phyloP scores from a whole-genome alignment of 2,113 vertebrate genomes.

The Marmota monax region DNA sequence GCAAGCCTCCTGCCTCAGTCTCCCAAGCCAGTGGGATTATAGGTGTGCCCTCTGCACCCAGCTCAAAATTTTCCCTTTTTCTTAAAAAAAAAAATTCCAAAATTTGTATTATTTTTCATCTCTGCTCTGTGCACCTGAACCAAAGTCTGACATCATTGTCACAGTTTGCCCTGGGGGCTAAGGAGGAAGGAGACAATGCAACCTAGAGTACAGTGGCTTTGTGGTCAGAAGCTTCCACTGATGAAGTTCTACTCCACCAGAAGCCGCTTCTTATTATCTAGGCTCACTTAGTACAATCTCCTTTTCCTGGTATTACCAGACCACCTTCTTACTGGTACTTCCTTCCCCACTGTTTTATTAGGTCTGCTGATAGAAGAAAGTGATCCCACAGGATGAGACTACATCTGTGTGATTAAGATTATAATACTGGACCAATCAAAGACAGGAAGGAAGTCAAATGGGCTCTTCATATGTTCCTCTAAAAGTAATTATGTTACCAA shows the following conservation, averaged over 20 bases:
- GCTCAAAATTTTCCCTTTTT: neutral
- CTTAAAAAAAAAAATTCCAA: neutral
- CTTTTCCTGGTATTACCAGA: neutral
- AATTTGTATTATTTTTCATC: neutral
- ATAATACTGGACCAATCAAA: slow-evolving; percentile 52
- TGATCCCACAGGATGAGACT: neutral
- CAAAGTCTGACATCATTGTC: neutral
- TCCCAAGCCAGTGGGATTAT: too few species aligned
- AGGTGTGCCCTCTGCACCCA: too few species aligned
- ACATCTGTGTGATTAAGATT: neutral
- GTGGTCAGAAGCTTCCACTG: neutral
- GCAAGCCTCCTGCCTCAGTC: too few species aligned
- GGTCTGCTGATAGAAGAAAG: slow-evolving; percentile 2
- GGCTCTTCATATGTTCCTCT: slow-evolving; percentile 48
- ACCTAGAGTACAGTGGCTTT: neutral
- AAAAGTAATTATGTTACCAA: slow-evolving; percentile 56
- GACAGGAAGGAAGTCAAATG: slow-evolving; percentile 54
- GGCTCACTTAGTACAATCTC: neutral
- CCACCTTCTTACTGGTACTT: neutral
- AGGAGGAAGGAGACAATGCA: rapidly evolving
- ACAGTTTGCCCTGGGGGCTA: neutral
- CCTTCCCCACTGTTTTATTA: neutral
- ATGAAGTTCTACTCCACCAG: neutral
- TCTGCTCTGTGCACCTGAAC: neutral
- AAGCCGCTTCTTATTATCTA: neutral